Conservation (phyloP, 1,140 invertebrate genomes). For the Luehdorfia chinensis region DNA sequence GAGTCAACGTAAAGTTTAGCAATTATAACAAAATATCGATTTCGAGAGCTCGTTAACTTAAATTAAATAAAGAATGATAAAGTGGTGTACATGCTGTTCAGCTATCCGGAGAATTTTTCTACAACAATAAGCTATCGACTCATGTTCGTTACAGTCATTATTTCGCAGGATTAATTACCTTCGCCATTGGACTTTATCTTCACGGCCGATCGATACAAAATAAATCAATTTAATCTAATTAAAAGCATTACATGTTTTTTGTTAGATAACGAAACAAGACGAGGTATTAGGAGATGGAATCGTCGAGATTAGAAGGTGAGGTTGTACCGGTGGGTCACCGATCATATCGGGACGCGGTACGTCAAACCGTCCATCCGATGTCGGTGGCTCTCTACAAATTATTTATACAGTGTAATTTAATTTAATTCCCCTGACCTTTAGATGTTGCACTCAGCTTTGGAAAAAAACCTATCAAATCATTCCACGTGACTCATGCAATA, state of each 20-base stretch:
- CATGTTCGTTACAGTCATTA: slow-evolving; percentile 53
- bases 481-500: slow-evolving; percentile 48
- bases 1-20: neutral
- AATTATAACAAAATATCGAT: neutral
- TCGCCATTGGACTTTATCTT: slow-evolving; percentile 46
- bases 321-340: slow-evolving; percentile 61
- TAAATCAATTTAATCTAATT: slow-evolving; percentile 77
- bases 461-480: slow-evolving; percentile 47
- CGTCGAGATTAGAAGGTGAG: slow-evolving; percentile 68
- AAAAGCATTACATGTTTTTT: slow-evolving; percentile 76
- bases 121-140: slow-evolving; percentile 39
- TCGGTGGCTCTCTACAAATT: slow-evolving; percentile 59
- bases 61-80: slow-evolving; percentile 20
- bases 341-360: slow-evolving; percentile 57
- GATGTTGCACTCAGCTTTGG: slow-evolving; percentile 53
- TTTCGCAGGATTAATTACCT: slow-evolving; percentile 71
- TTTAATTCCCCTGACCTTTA: slow-evolving; percentile 69
- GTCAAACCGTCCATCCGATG: slow-evolving; percentile 66
- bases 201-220: slow-evolving; percentile 56
- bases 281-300: slow-evolving; percentile 70
- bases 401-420: slow-evolving; percentile 74
- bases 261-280: slow-evolving; percentile 68
- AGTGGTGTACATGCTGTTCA: slow-evolving; percentile 26
- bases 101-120: slow-evolving; percentile 25
- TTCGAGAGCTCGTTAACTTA: neutral